Evolutionary conservation across 1,140 invertebrate species (phyloP).

Genomic region (Subanguina moxae): DNA sequence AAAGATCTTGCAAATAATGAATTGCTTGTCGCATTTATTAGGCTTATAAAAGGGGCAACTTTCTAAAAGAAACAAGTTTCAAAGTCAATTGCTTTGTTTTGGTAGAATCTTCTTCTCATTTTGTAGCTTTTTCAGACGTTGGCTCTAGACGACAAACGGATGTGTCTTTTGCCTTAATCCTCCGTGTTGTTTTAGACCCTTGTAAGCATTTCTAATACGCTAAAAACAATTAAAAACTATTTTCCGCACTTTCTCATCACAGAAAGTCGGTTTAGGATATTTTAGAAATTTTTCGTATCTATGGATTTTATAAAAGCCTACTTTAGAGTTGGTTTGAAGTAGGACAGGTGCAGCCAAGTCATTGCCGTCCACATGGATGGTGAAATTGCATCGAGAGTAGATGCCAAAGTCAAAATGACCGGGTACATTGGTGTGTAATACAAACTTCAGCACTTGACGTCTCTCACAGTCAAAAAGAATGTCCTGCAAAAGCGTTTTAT

Average conservation of each 20-base stretch:
- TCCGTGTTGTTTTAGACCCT: too few species aligned
- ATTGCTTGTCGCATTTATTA: not conserved
- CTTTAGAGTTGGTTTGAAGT: conserved; percentile 30
- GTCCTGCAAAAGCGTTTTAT: conserved; percentile 70
- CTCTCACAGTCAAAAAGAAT: conserved; percentile 89
- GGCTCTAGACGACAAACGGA: too few species aligned
- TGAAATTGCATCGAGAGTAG: conserved; percentile 37
- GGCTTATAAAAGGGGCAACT: not conserved
- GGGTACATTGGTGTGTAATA: conserved; percentile 95
- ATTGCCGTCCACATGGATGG: conserved; percentile 9
- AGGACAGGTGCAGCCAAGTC: conserved; percentile 13
- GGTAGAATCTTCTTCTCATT: too few species aligned
- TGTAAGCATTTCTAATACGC: too few species aligned
- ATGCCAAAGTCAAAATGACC: conserved; percentile 97
- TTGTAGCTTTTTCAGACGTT: too few species aligned
- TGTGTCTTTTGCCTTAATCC: too few species aligned
- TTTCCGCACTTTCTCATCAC: too few species aligned
- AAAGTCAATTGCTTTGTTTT: too few species aligned
- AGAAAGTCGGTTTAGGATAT: too few species aligned
- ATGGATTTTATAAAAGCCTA: not conserved
- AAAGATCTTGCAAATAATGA: not conserved
- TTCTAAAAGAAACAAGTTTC: conserved; percentile 8
- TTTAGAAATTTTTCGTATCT: too few species aligned
- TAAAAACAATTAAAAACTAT: too few species aligned
- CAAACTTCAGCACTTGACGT: conserved; percentile 89